Percentiles rank a stretch among this genome's conserved stretches.
phyloP scores from a whole-genome alignment of 2,797 vertebrate genomes.

The Selene dorsalis region DNA sequence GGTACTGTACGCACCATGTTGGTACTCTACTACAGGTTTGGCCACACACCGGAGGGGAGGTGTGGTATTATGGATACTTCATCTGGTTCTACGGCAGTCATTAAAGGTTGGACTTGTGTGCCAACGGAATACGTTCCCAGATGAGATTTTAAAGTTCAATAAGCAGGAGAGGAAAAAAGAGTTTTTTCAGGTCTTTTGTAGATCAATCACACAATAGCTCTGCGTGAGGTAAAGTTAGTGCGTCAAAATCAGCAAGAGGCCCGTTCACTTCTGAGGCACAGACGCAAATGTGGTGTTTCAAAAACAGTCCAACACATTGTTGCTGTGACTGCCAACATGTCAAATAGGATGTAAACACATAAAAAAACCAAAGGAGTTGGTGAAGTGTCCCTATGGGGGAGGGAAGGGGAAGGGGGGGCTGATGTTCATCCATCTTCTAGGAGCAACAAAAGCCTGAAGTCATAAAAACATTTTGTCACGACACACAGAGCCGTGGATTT shows the following conservation, averaged over 20 bases:
- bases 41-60: conserved; percentile 18
- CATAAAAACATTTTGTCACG: conserved; percentile 1
- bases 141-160: background rate
- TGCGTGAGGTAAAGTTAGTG: conserved; percentile 2
- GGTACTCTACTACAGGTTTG: conserved; percentile 35
- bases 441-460: conserved; percentile 8
- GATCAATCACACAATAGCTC: conserved; percentile 57
- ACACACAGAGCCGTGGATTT: background rate
- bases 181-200: conserved; percentile 29
- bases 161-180: background rate
- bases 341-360: conserved; percentile 48
- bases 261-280: conserved; percentile 8
- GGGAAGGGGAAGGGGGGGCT: background rate
- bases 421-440: conserved; percentile 43
- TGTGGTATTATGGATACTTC: conserved; percentile 13
- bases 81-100: conserved; percentile 41
- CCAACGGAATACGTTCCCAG: background rate
- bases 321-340: background rate
- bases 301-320: conserved; percentile 11
- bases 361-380: conserved; percentile 2
- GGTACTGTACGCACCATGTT: conserved; percentile 15
- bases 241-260: conserved; percentile 26
- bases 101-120: conserved; percentile 29
- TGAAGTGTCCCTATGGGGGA: conserved; percentile 26
- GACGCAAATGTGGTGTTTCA: background rate